Evolutionary conservation across 2,113 vertebrate genomes (phyloP), one percentile per base, ranked within the genome.

Genomic region (Narcine bancroftii): DNA sequence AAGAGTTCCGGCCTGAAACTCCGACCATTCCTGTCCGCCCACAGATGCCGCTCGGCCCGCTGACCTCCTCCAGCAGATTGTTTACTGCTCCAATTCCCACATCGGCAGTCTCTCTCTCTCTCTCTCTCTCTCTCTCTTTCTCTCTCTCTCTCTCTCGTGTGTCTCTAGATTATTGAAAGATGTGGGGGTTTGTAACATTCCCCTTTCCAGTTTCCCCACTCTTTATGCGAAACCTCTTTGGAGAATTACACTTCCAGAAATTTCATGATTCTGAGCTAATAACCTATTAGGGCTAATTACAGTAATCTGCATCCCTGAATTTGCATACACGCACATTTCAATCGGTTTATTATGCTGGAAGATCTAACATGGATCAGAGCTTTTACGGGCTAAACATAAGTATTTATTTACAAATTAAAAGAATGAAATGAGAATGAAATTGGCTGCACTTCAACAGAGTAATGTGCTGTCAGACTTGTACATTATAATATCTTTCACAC

Each of bases 341-440:
- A 85, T 85, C 50, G 56, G 13, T 3, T 4, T 60, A 15, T 85
- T n/a, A 15, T 56, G 13, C 79, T 33, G 47, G 47, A 53, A 85
- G 26, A 56, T 56, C 81, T 53, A 85, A 56, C 81, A 60, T 53
- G 6, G 81, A 85, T 56, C 81, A 85, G 29, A 85, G 11, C 50
- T 85, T 85, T 56, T 33, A 85, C 81, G n/a, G 50, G 81, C 81
- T 85, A 85, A 85, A 56, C 33, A 7, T 53, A 81, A 81, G 77
- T 29, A 50, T 85, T 85, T 85, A 85, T 85, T 85, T 85, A 11
- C 81, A 85, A 85, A 85, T 85, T 85, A 36, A n/a, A 85, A 85
- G 50, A 56, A 60, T 85, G 60, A 19, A 85, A 17, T 60, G 81
- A 56, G 36, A n/a, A 29, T 7, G 29, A 56, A 56, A n/a, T 56